phyloP scores from a whole-genome alignment of 2,888 invertebrate species.

The Dicyrtoma fusca region DNA sequence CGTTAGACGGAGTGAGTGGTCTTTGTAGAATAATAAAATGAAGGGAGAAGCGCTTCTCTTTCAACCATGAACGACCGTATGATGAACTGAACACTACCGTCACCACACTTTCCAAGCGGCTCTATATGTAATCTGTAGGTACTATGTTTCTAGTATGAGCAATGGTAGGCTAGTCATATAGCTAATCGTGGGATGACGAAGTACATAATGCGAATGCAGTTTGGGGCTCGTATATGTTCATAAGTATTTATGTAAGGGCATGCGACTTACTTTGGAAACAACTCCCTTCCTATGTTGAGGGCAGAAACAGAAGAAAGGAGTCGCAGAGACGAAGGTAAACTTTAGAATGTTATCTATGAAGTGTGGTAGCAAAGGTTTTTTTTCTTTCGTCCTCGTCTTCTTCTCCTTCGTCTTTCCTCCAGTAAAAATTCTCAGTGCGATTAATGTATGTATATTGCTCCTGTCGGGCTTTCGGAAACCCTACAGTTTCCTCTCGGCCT shows the following conservation, averaged over 20 bases:
- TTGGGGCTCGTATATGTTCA: not conserved
- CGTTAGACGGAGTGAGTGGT: not conserved
- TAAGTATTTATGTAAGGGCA: not conserved
- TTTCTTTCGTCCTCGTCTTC: not conserved
- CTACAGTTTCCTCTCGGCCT: conserved; percentile 30
- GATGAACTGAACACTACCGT: no score
- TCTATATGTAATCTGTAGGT: no score
- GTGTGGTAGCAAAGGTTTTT: conserved; percentile 22
- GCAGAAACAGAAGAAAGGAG: not conserved
- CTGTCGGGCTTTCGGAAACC: conserved; percentile 36
- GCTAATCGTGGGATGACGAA: not conserved
- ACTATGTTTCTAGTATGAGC: not conserved
- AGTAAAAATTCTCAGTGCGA: conserved; percentile 39
- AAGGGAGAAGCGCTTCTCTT: not conserved
- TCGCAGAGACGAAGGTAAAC: not conserved
- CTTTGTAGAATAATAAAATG: conserved; percentile 1
- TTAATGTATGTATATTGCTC: conserved; percentile 43
- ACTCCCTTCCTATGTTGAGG: not conserved
- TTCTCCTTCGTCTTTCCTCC: not conserved
- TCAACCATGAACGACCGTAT: not conserved
- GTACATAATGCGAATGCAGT: not conserved
- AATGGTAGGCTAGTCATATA: not conserved
- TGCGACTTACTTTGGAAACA: not conserved
- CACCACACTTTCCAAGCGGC: no score
- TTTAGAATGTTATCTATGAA: conserved; percentile 13